A percentile compares a stretch with the other conserved stretches of the same genome.
Evolutionary conservation across 2,797 vertebrate species (phyloP).

Genomic region (Rallus crepitans): DNA sequence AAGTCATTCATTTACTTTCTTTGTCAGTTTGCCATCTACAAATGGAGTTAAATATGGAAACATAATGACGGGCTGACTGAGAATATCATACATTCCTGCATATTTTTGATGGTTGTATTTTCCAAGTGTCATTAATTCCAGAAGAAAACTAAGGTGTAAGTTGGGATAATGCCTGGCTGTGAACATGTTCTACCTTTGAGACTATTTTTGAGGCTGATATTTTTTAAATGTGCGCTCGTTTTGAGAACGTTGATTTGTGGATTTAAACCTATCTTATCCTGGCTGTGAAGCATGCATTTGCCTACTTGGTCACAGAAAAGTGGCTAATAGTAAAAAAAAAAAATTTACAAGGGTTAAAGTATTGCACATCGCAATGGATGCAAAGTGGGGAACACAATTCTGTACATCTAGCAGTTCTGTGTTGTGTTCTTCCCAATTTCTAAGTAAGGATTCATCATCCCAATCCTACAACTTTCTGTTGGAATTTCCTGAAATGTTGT

Average conservation of each 20-base stretch:
- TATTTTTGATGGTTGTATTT: conserved; percentile 9
- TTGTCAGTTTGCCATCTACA: conserved; percentile 23
- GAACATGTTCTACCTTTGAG: background rate
- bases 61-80: background rate
- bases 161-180: background rate
- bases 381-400: background rate
- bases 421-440: background rate
- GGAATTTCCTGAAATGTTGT: background rate
- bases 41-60: conserved; percentile 48
- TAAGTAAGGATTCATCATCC: background rate
- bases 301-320: background rate
- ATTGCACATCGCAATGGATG: background rate
- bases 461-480: background rate
- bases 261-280: background rate
- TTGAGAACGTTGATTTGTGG: background rate
- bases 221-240: background rate
- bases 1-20: conserved; percentile 36
- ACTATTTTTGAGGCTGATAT: background rate
- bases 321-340: background rate
- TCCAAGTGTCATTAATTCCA: background rate
- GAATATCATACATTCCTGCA: conserved; percentile 31
- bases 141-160: background rate
- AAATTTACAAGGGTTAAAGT: background rate
- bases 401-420: background rate
- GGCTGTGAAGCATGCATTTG: background rate